Conservation (phyloP, 2,888 invertebrate genomes). For the Corbicula japonica region DNA sequence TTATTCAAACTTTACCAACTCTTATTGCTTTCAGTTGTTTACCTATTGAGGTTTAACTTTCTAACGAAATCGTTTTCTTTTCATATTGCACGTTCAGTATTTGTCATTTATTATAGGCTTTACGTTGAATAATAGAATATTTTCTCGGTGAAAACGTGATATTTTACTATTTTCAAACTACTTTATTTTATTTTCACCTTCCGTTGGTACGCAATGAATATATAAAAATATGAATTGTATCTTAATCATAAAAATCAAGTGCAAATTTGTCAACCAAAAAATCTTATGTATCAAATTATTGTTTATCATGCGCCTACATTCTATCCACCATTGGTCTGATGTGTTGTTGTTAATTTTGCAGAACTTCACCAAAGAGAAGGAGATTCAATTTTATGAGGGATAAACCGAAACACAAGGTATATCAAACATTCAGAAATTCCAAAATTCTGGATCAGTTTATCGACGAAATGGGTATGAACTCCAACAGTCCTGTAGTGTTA, state of each 20-base stretch:
- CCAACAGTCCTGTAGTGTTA: not conserved
- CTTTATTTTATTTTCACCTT: not conserved
- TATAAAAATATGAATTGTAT: not conserved
- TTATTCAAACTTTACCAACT: no score
- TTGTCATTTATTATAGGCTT: no score
- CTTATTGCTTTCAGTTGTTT: no score
- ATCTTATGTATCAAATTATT: no score
- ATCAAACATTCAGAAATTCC: not conserved
- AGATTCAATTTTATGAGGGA: slow-evolving; percentile 12
- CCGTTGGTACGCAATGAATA: not conserved
- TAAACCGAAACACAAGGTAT: not conserved
- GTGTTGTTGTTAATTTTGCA: not conserved
- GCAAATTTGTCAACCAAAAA: not conserved
- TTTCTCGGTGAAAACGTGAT: no score
- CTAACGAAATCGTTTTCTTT: no score
- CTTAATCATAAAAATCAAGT: not conserved
- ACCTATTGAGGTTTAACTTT: no score
- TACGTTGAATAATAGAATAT: no score
- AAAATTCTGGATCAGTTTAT: slow-evolving; percentile 25
- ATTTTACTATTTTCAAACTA: not conserved
- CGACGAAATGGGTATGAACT: not conserved
- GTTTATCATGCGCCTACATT: no score
- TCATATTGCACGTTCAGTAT: no score
- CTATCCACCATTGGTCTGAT: no score
- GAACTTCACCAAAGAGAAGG: slow-evolving; percentile 12